These are phyloP conservation scores for Pristionchus exspectatus DNA, from an alignment of 2,888 invertebrate genomes.

Conservation along the genomic window DNA sequence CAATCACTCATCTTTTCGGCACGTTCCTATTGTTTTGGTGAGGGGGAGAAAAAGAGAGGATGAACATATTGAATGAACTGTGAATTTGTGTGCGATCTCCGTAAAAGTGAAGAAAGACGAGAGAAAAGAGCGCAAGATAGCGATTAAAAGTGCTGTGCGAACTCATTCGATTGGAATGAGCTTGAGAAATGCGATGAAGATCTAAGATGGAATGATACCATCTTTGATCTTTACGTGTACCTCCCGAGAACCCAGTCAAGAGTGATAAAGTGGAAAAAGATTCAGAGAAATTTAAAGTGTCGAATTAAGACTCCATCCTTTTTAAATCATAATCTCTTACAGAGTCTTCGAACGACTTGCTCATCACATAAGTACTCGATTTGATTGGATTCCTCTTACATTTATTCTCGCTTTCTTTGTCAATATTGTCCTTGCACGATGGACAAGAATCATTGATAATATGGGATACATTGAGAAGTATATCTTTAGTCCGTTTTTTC, in stretches of 20 bases:
- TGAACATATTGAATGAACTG: not conserved
- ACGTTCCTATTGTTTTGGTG: constrained; percentile 1
- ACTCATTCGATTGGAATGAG: not conserved
- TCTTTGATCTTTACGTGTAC: not conserved
- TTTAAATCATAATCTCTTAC: not conserved
- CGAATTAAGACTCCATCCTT: not conserved
- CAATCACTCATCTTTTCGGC: not conserved
- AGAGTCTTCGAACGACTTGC: constrained; percentile 56
- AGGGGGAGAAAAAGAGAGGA: not conserved
- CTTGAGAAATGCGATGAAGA: not conserved
- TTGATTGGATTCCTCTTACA: constrained; percentile 69
- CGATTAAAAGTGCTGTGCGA: constrained; percentile 27
- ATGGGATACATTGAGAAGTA: constrained; percentile 72
- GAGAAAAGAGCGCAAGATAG: not conserved
- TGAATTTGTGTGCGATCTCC: not conserved
- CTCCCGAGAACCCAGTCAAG: not conserved
- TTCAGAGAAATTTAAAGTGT: not conserved
- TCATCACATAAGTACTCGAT: constrained; percentile 57
- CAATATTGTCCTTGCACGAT: constrained; percentile 67
- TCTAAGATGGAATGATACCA: not conserved
- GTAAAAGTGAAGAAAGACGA: not conserved
- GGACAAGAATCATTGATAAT: constrained; percentile 67
- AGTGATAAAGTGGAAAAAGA: not conserved
- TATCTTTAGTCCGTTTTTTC: not conserved
- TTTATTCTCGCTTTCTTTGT: constrained; percentile 75